These are phyloP conservation scores for Volucella zonaria DNA, from an alignment of 2,888 invertebrate species.

Conservation along the genomic window DNA sequence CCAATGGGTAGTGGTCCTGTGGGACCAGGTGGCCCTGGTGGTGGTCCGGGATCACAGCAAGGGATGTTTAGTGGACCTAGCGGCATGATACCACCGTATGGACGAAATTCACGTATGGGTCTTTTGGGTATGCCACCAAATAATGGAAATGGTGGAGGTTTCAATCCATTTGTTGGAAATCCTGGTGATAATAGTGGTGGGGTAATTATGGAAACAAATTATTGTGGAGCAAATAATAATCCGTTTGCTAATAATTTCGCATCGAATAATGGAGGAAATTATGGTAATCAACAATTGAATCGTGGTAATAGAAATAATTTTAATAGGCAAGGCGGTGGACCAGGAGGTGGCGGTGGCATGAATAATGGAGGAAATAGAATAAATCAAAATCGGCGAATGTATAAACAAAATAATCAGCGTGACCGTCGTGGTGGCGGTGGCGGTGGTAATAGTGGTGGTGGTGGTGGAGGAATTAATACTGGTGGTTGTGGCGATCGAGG, in stretches of 20 bases:
- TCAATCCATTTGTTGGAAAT: slow-evolving; percentile 81
- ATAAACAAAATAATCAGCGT: slow-evolving; percentile 83
- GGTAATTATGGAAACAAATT: slow-evolving; percentile 75
- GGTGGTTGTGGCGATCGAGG: slow-evolving; percentile 33
- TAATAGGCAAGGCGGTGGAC: slow-evolving; percentile 36
- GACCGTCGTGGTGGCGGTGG: slow-evolving; percentile 83
- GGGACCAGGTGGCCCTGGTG: neutral
- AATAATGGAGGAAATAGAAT: slow-evolving; percentile 43
- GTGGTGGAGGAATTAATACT: slow-evolving; percentile 6
- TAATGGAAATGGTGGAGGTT: slow-evolving; percentile 81
- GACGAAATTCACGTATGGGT: slow-evolving; percentile 83
- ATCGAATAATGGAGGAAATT: slow-evolving; percentile 45
- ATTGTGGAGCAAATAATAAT: slow-evolving; percentile 77
- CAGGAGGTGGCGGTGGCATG: slow-evolving; percentile 16
- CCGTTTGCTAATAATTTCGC: slow-evolving; percentile 57
- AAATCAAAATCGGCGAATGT: slow-evolving; percentile 72
- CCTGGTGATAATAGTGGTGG: slow-evolving; percentile 82
- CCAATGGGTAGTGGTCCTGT: slow-evolving; percentile 1
- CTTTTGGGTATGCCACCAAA: slow-evolving; percentile 85
- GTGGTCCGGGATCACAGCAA: slow-evolving; percentile 34
- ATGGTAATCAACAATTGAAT: slow-evolving; percentile 79
- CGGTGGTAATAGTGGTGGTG: slow-evolving; percentile 26
- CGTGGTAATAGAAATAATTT: slow-evolving; percentile 75
- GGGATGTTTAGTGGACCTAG: slow-evolving; percentile 45
- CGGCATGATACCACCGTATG: slow-evolving; percentile 76